Evolutionary conservation across 2,888 invertebrate genomes (phyloP), one percentile per base, ranked within the genome.

Genomic region (Gerris lacustris): DNA sequence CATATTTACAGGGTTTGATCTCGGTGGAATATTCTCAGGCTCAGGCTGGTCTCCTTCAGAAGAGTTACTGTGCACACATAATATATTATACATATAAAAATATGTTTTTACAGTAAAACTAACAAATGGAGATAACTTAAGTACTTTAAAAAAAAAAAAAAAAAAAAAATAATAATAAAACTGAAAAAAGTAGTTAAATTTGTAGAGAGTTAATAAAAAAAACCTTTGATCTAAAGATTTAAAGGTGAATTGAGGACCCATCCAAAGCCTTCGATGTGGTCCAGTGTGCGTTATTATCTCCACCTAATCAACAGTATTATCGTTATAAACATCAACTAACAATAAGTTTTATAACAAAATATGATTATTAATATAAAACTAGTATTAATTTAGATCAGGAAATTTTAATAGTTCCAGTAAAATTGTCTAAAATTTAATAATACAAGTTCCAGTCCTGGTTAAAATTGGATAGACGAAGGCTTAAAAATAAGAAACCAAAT

Each of bases 171-270:
- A 31, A 31, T 31, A 31, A 31, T 31, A 31, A 31, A 31, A 31
- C 31, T 31, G 31, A 2, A 1, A 31, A 31, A 31, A 31, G 31
- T 31, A 31, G 31, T 31, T 31, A 31, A 31, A 2, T 31, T 31
- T 31, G 31, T 31, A 31, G 31, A 31, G 31, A 31, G 31, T 31
- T 31, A 2, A 31, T 31, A 31, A 31, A 55, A 7, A 64, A 64
- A n/a, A 64, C 64, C 64, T 31, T 64, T 64, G 86, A 77, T 89
- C 91, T 79, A 93, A 94, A 9, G 94, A 94, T 82, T 96, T 96
- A 82, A 99, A 98, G 45, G 92, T 90, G 81, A 98, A 98, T 83
- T 99, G 98, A n/a, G 99, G 99, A 9, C 98, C 98, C 96, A 98
- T 97, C 98, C 99, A 99, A 44, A 99, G 85, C 43, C 94, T 85